These are phyloP conservation scores for Pteromalus puparum DNA, from an alignment of 1,140 invertebrate genomes.

Conservation along the genomic window DNA sequence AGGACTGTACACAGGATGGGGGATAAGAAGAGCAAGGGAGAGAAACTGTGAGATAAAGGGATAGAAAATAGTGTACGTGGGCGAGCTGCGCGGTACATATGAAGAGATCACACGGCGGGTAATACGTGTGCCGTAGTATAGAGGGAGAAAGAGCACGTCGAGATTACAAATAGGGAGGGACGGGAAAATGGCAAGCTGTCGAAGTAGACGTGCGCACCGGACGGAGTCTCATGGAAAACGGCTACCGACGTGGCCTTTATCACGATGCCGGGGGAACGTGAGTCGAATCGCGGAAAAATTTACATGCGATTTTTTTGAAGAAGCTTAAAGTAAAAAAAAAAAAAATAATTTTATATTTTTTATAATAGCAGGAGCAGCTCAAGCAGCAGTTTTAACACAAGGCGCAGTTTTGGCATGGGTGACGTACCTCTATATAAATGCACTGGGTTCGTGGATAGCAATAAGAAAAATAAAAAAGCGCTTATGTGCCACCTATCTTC, in stretches of 20 bases:
- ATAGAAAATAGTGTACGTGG: conserved; percentile 2
- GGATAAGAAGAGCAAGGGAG: background rate
- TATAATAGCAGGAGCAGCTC: no score
- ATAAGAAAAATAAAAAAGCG: no score
- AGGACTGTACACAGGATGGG: background rate
- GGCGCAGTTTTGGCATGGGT: no score
- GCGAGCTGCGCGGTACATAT: background rate
- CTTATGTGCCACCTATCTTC: no score
- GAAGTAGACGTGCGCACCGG: background rate
- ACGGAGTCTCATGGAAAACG: background rate
- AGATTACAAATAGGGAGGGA: background rate
- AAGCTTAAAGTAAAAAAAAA: no score
- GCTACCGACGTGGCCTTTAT: background rate
- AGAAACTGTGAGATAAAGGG: conserved; percentile 9
- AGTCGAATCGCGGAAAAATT: conserved; percentile 21
- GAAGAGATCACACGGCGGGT: background rate
- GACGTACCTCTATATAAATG: no score
- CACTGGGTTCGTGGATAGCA: no score
- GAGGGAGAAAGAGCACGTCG: background rate
- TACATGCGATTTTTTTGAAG: no score
- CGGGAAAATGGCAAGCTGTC: conserved; percentile 31
- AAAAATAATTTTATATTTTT: no score
- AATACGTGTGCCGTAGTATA: background rate
- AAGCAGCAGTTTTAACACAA: no score
- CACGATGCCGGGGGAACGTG: conserved; percentile 6